These are phyloP conservation scores for Sthenelais limicola DNA, from an alignment of 2,888 invertebrate genomes.

Conservation along the genomic window DNA sequence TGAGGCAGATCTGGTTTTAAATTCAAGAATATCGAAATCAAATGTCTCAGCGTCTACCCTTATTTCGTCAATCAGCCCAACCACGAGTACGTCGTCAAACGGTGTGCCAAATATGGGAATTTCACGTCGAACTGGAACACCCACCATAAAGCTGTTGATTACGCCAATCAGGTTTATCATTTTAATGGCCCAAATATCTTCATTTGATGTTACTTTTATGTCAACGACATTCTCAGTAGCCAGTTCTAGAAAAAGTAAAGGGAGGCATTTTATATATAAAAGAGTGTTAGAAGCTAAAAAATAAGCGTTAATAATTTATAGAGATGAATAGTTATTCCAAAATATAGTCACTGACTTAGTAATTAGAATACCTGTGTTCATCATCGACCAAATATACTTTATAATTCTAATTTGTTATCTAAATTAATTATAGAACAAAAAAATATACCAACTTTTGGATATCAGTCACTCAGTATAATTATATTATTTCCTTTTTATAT, in stretches of 20 bases:
- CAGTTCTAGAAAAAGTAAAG: slow-evolving; percentile 55
- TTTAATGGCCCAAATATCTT: slow-evolving; percentile 66
- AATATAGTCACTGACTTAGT: no score
- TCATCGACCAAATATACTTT: no score
- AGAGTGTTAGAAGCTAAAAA: no score
- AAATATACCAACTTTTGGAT: no score
- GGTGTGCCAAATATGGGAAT: slow-evolving; percentile 68
- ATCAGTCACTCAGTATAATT: no score
- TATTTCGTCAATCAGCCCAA: slow-evolving; percentile 68
- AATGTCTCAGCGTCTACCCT: slow-evolving; percentile 63
- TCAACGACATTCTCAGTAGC: slow-evolving; percentile 62
- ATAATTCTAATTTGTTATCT: no score
- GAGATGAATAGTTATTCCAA: no score
- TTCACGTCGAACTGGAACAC: slow-evolving; percentile 59
- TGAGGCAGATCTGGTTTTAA: slow-evolving; percentile 60
- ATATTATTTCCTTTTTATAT: no score
- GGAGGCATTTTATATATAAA: not conserved
- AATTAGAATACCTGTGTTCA: no score
- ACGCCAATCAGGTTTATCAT: slow-evolving; percentile 61
- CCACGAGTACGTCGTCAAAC: slow-evolving; percentile 59
- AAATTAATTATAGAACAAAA: no score
- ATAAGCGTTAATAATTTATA: no score
- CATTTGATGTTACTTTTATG: slow-evolving; percentile 60
- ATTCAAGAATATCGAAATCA: slow-evolving; percentile 60
- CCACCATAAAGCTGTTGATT: slow-evolving; percentile 56